Conservation (phyloP, 2,888 invertebrate genomes). For the Dynastes maya region DNA sequence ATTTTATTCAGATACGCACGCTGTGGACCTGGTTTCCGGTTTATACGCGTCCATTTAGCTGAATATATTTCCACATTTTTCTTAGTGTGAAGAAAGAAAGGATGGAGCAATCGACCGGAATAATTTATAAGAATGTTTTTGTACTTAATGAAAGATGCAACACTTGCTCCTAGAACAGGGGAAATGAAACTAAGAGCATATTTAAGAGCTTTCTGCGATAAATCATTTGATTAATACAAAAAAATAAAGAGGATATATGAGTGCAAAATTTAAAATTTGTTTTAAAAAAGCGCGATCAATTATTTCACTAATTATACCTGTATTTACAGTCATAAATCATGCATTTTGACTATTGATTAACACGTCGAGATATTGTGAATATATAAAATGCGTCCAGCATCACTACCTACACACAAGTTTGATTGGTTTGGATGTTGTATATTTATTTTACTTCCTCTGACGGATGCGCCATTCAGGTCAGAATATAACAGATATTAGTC, state of each 20-base stretch:
- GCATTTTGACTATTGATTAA: constrained; percentile 36
- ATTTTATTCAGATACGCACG: constrained; percentile 33
- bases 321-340: constrained; percentile 40
- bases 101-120: constrained; percentile 41
- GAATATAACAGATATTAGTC: not conserved
- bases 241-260: not conserved
- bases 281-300: constrained; percentile 17
- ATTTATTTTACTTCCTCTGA: constrained; percentile 7
- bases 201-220: not conserved
- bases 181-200: not conserved
- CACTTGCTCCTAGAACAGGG: constrained; percentile 25
- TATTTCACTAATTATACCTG: constrained; percentile 27
- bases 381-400: constrained; percentile 13
- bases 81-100: constrained; percentile 3
- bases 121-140: constrained; percentile 46
- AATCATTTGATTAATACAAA: not conserved
- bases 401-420: not conserved
- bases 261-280: constrained; percentile 12
- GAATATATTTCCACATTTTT: constrained; percentile 43
- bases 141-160: constrained; percentile 44
- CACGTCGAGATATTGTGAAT: constrained; percentile 19
- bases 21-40: constrained; percentile 2
- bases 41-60: constrained; percentile 26
- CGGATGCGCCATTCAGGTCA: not conserved
- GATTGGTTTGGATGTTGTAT: not conserved